phyloP scores from a whole-genome alignment of 2,888 invertebrate species.

The Scaptomyza parva region DNA sequence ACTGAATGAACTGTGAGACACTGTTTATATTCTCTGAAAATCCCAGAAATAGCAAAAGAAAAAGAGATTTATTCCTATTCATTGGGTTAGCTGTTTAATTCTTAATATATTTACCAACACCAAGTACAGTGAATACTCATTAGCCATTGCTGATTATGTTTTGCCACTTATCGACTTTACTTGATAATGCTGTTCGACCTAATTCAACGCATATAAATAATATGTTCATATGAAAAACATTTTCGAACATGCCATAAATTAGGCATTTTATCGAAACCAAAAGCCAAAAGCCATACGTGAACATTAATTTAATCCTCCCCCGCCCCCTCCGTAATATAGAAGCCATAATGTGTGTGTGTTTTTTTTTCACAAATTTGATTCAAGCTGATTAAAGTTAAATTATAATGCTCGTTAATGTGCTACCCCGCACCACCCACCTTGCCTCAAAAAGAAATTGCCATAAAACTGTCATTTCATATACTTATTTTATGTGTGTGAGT shows the following conservation, averaged over 20 bases:
- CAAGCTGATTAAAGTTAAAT: conserved; percentile 1
- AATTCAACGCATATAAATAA: not conserved
- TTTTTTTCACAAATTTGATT: not conserved
- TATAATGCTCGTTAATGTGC: not conserved
- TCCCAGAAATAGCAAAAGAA: no score
- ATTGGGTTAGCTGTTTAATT: no score
- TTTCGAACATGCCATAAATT: not conserved
- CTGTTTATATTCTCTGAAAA: no score
- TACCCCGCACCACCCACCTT: not conserved
- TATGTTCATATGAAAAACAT: not conserved
- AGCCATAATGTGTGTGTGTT: not conserved
- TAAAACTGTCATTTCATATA: not conserved
- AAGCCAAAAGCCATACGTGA: not conserved
- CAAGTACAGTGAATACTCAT: no score
- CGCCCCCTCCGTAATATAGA: no score
- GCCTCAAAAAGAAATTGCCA: not conserved
- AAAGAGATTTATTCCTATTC: no score
- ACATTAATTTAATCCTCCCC: not conserved
- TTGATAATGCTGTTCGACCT: not conserved
- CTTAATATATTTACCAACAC: no score
- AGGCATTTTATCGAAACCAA: not conserved
- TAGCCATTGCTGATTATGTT: not conserved
- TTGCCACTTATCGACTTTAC: no score
- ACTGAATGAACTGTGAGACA: no score
- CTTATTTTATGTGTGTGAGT: not conserved